phyloP scores from a whole-genome alignment of 2,113 vertebrate species.

The Sprattus sprattus region DNA sequence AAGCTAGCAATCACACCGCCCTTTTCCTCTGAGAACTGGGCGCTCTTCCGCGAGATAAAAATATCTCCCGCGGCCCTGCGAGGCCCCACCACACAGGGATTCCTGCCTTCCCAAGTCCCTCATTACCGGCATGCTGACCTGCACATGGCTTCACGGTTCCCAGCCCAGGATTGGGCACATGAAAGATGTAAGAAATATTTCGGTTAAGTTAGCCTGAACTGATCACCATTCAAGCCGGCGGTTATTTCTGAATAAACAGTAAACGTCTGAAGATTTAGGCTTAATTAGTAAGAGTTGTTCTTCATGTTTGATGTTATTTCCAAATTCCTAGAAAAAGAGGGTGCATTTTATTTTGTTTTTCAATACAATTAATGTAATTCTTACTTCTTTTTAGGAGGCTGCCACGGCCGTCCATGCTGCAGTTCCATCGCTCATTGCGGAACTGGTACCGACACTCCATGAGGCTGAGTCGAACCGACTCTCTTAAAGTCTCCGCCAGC shows the following conservation, averaged over 20 bases:
- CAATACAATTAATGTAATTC: slow-evolving; percentile 2
- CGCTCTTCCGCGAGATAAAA: slow-evolving; percentile 76
- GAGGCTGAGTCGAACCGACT: slow-evolving; percentile 87
- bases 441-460: slow-evolving; percentile 95
- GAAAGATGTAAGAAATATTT: slow-evolving; percentile 19
- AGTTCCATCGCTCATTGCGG: slow-evolving; percentile 95
- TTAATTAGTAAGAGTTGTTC: not conserved
- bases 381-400: slow-evolving; percentile 93
- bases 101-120: slow-evolving; percentile 69
- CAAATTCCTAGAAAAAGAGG: not conserved
- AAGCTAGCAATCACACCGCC: slow-evolving; percentile 73
- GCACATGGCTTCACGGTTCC: slow-evolving; percentile 27
- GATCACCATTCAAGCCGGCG: not conserved
- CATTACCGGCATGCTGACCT: slow-evolving; percentile 73
- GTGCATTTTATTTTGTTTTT: not conserved
- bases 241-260: slow-evolving; percentile 13
- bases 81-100: slow-evolving; percentile 61
- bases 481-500: slow-evolving; percentile 88
- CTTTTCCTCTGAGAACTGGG: slow-evolving; percentile 80
- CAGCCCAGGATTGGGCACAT: slow-evolving; percentile 1
- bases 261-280: not conserved
- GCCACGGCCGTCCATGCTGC: slow-evolving; percentile 89
- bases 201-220: slow-evolving; percentile 1
- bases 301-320: not conserved
- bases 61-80: slow-evolving; percentile 66